Evolutionary conservation across 2,113 vertebrate genomes (phyloP), one percentile per base, ranked within the genome.

Genomic region (Trachemys scripta): DNA sequence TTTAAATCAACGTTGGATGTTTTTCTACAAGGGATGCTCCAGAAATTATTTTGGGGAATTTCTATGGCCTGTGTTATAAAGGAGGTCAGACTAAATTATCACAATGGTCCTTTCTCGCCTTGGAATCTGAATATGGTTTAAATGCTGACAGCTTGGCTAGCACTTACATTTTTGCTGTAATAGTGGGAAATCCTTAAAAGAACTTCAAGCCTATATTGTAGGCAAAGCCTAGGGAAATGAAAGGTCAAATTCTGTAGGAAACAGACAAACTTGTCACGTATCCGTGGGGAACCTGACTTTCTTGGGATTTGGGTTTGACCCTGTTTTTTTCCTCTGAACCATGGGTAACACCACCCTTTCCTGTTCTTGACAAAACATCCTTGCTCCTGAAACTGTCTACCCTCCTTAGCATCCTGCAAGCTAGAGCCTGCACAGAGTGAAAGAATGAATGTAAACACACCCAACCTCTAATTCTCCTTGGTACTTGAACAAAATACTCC

Each of bases 401-500:
- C 22, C 19, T 72, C n/a, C 19, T 72, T 72, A 69, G 19, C 13
- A 76, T 87, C 80, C 84, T 81, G 51, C 53, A 85, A 82, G 65
- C 42, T 62, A 24, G 12, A 3, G 84, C 90, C 93, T 89, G 59
- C 22, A 22, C 88, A 31, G 93, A 51, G 57, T 0, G 0, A 79
- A 29, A 57, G 56, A 57, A 83, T 83, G 89, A 80, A 3, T 6
- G 35, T 84, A 84, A 94, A 76, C 62, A 95, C 42, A 47, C 90
- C 16, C 83, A 29, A 65, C 0, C 8, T 91, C 0, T 7, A 81
- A 49, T 91, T 54, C 82, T 95, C 56, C n/a, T 69, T 45, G 3
- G 90, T 0, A 0, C 53, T 54, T 3, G 0, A 50, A 9, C 86
- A 80, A 89, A 17, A 0, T 1, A 7, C 27, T 84, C 42, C 38